Evolutionary conservation across 2,113 vertebrate genomes (phyloP).

Genomic region (Naja naja): DNA sequence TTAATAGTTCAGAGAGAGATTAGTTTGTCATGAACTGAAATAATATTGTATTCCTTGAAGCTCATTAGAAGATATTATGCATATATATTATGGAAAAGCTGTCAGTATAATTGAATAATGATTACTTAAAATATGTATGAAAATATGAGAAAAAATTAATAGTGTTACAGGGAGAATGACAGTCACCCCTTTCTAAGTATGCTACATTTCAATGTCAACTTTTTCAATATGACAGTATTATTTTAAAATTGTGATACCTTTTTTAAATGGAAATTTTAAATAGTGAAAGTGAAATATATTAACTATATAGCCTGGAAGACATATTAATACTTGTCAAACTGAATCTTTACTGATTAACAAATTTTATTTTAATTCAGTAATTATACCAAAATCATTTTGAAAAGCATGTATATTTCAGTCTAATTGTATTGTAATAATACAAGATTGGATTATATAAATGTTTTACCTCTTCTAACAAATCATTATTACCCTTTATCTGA

Average conservation of each 20-base stretch:
- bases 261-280: slow-evolving; percentile 10
- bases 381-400: background rate
- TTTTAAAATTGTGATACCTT: slow-evolving; percentile 61
- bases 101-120: slow-evolving; percentile 77
- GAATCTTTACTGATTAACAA: background rate
- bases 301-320: background rate
- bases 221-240: slow-evolving; percentile 63
- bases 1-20: slow-evolving; percentile 41
- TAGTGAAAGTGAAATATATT: slow-evolving; percentile 8
- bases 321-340: background rate
- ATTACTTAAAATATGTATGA: slow-evolving; percentile 74
- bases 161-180: slow-evolving; percentile 66
- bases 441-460: background rate
- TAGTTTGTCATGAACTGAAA: slow-evolving; percentile 79
- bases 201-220: slow-evolving; percentile 61
- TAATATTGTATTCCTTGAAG: slow-evolving; percentile 81
- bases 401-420: background rate
- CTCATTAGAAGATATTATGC: slow-evolving; percentile 82
- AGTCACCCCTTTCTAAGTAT: slow-evolving; percentile 69
- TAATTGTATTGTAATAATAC: background rate
- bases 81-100: slow-evolving; percentile 71
- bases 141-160: slow-evolving; percentile 75
- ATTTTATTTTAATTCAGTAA: background rate
- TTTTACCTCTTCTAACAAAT: background rate
- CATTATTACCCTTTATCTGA: background rate